phyloP scores from a whole-genome alignment of 2,113 vertebrate genomes.

The Ammodytes dubius region DNA sequence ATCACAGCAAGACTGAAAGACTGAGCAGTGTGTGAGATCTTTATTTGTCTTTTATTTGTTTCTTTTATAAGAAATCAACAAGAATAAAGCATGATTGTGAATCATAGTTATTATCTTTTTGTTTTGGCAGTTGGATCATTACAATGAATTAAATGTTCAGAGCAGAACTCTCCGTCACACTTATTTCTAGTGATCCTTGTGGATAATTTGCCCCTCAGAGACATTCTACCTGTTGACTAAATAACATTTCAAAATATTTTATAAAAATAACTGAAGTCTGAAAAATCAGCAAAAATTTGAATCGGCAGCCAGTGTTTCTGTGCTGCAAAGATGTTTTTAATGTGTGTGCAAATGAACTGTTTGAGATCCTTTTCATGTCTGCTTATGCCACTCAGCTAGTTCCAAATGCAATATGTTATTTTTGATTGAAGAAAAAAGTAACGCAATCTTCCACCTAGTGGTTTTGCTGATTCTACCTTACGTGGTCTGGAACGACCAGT shows the following conservation, averaged over 20 bases:
- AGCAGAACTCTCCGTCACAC: not conserved
- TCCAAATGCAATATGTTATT: not conserved
- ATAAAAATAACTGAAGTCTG: too few species aligned
- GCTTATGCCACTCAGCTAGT: not conserved
- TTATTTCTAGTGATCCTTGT: not conserved
- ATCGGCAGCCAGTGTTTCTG: too few species aligned
- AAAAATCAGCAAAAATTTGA: too few species aligned
- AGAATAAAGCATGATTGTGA: slow-evolving; percentile 89
- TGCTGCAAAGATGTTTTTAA: too few species aligned
- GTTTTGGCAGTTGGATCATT: slow-evolving; percentile 26
- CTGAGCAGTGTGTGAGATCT: slow-evolving; percentile 69
- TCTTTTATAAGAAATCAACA: slow-evolving; percentile 83
- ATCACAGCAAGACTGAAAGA: slow-evolving; percentile 52
- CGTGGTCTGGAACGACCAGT: not conserved
- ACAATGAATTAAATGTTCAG: not conserved
- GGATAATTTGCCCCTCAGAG: not conserved
- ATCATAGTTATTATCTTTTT: slow-evolving; percentile 69
- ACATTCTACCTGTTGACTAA: not conserved
- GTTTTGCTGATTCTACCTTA: not conserved
- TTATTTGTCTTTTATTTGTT: slow-evolving; percentile 80
- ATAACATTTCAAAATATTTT: not conserved
- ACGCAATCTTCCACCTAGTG: not conserved
- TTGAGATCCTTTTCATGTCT: not conserved
- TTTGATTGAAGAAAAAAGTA: not conserved
- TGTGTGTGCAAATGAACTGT: not conserved